Base-by-base conservation (phyloP, 2,113 vertebrate genomes). In the Raphicerus campestris region DNA sequence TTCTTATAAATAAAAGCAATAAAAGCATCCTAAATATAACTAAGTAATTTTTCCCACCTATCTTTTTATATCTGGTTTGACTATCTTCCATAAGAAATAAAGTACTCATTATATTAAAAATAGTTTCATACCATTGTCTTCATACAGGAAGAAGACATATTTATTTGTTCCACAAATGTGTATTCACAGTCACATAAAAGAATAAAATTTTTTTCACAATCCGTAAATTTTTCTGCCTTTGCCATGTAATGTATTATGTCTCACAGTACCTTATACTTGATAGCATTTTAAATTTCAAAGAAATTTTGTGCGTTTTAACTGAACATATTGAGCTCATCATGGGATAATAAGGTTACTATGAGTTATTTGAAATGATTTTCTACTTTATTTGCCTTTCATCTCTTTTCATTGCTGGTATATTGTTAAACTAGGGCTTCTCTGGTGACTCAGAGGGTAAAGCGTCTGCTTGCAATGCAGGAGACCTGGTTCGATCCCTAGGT, bases 151-250 rank as follows among this genome's bases (percentile, higher is more conserved):
- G 10, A 58, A 28, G 78, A 89, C 49, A 86, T 17, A 77, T 95
- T 80, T 66, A 93, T 97, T 96, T 94, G 39, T 94, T 93, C n/a
- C n/a, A 16, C 51, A 96, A 94, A 49, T 80, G 20, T 70, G 7
- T 82, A 87, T 53, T 87, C 66, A 94, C 35, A 80, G n/a, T 90
- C 22, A 42, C 49, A 94, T 95, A 81, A 96, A 96, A 94, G 56
- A 80, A 89, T 66, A 85, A 89, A 92, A 91, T 93, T 95, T n/a
- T 45, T 89, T 95, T 95, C 53, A 94, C 26, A 94, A 89, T 39
- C 55, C 78, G 97, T 93, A 91, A 95, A 84, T 90, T 93, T 96
- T 75, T 77, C 58, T 89, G 11, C 13, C 32, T 94, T 89, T 96
- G 24, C 58, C 39, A 78, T 58, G 2, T 84, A 70, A 93, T 87